phyloP scores from a whole-genome alignment of 2,888 invertebrate species.

The Horisme vitalbata region DNA sequence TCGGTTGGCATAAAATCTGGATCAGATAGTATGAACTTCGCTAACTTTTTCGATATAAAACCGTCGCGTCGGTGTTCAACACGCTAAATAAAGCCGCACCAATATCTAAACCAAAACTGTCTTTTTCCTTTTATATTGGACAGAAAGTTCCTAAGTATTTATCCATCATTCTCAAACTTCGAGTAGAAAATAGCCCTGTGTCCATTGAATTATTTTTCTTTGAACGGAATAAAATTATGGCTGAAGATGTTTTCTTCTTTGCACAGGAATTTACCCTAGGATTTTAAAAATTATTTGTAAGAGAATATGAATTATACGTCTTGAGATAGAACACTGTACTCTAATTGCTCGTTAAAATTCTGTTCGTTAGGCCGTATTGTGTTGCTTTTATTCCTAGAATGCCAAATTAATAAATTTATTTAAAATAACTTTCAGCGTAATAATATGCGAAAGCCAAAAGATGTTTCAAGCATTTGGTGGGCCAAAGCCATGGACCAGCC shows the following conservation, averaged over 20 bases:
- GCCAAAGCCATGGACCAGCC: constrained; percentile 46
- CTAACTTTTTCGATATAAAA: constrained; percentile 43
- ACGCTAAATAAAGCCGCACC: constrained; percentile 39
- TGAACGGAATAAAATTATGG: constrained; percentile 28
- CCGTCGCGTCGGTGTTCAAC: constrained; percentile 32
- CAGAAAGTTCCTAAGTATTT: constrained; percentile 44
- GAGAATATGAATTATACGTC: not conserved
- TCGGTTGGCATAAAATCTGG: constrained; percentile 3
- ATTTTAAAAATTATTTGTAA: constrained; percentile 21
- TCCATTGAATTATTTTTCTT: constrained; percentile 35
- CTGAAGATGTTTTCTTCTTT: constrained; percentile 24
- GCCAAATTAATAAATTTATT: constrained; percentile 17
- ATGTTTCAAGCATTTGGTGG: constrained; percentile 35
- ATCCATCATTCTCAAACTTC: constrained; percentile 40
- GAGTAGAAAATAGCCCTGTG: constrained; percentile 36
- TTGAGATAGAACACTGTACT: not conserved
- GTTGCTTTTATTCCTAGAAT: not conserved
- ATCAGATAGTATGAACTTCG: constrained; percentile 11
- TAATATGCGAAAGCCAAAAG: constrained; percentile 19
- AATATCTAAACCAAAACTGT: constrained; percentile 41
- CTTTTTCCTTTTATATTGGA: constrained; percentile 43
- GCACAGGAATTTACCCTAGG: constrained; percentile 13
- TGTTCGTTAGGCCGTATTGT: not conserved
- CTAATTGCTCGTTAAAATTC: constrained; percentile 2
- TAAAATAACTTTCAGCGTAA: constrained; percentile 18